Percentiles rank a stretch among this genome's conserved stretches.
phyloP scores from a whole-genome alignment of 30 jellyfish, hydroid and myxozoan species.

The Chironex yamaguchii region DNA sequence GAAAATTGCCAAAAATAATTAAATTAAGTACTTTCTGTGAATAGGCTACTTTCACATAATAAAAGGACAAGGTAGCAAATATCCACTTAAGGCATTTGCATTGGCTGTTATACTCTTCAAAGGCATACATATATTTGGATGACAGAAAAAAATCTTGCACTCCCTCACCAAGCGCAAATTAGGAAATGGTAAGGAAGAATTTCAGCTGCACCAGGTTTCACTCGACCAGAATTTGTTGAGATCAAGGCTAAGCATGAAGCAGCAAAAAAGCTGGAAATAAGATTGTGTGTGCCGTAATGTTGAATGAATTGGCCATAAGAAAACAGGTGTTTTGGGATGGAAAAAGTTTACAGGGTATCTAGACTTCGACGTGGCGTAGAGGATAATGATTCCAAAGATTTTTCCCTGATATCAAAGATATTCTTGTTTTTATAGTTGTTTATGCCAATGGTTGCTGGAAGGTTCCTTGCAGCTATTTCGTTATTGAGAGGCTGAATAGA shows the following conservation, averaged over 20 bases:
- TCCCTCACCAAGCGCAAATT: neutral
- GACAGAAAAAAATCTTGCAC: neutral
- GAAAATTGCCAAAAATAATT: neutral
- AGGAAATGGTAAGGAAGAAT: neutral
- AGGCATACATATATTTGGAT: neutral
- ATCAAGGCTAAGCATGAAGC: conserved; percentile 20
- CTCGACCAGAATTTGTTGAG: conserved; percentile 14
- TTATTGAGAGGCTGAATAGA: too few relatives aligned
- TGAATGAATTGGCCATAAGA: conserved; percentile 40
- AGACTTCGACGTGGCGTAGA: too few relatives aligned
- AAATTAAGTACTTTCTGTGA: neutral
- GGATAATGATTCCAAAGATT: too few relatives aligned
- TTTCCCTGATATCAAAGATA: too few relatives aligned
- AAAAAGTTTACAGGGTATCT: too few relatives aligned
- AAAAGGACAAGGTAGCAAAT: neutral
- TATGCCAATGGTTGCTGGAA: too few relatives aligned
- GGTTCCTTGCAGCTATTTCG: too few relatives aligned
- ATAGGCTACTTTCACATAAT: neutral
- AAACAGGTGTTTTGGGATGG: too few relatives aligned
- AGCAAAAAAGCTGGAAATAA: conserved; percentile 2
- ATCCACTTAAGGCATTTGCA: neutral
- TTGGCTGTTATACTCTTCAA: neutral
- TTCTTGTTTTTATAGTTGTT: too few relatives aligned
- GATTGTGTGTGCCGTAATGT: conserved; percentile 33
- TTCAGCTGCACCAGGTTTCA: neutral